phyloP scores from a whole-genome alignment of 2,888 invertebrate genomes.

The Andrena fulva region DNA sequence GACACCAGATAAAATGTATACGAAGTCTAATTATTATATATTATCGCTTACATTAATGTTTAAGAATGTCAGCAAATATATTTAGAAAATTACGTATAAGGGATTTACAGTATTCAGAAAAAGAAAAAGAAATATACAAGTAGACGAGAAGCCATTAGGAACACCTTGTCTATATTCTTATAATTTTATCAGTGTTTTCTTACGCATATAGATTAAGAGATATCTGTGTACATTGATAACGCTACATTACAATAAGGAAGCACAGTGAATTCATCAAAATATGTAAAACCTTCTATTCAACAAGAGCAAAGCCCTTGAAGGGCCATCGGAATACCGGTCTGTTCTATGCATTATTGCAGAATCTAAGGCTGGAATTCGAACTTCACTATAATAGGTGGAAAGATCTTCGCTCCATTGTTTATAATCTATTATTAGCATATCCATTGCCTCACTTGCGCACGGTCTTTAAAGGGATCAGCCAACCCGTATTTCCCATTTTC shows the following conservation, averaged over 20 bases:
- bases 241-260: not conserved
- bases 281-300: conserved; percentile 14
- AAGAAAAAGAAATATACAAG: too few species aligned
- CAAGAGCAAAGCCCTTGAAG: not conserved
- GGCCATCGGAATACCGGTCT: not conserved
- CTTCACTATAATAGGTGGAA: conserved; percentile 19
- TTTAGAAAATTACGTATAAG: too few species aligned
- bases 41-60: conserved; percentile 3
- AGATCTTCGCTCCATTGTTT: conserved; percentile 32
- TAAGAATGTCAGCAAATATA: too few species aligned
- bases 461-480: conserved; percentile 17
- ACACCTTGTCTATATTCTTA: too few species aligned
- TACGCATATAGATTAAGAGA: not conserved
- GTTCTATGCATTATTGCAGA: conserved; percentile 11
- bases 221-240: not conserved
- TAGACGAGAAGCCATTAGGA: too few species aligned
- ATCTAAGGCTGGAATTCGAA: conserved; percentile 12
- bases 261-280: not conserved
- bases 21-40: not conserved
- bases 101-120: too few species aligned
- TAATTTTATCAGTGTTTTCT: too few species aligned
- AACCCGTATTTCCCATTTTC: not conserved
- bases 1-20: not conserved
- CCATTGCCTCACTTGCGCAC: conserved; percentile 29
- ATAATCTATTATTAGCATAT: conserved; percentile 51